Conservation (phyloP, 2,888 invertebrate genomes). For the Deroplatys truncata region DNA sequence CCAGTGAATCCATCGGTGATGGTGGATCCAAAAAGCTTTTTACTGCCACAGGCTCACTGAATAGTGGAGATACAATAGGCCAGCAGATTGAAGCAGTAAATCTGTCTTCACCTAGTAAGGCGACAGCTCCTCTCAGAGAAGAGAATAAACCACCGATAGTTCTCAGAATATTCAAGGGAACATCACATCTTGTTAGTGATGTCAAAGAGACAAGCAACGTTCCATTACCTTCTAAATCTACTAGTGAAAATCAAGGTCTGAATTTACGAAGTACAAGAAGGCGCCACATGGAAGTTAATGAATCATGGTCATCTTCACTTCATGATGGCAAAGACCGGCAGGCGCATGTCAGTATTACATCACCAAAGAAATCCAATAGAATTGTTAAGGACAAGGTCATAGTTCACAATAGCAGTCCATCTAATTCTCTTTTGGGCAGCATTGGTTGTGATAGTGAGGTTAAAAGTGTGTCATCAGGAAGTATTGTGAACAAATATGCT, state of each 20-base stretch:
- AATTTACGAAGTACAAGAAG: conserved; percentile 11
- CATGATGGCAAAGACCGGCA: not conserved
- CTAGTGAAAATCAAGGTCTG: conserved; percentile 7
- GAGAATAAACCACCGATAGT: conserved; percentile 75
- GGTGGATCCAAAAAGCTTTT: conserved; percentile 47
- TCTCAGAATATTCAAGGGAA: conserved; percentile 78
- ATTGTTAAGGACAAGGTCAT: not conserved
- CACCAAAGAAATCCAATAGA: conserved; percentile 23
- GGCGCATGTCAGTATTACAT: conserved; percentile 15
- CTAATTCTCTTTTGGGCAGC: not conserved
- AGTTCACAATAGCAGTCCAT: not conserved
- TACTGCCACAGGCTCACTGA: conserved; percentile 20
- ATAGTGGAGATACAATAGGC: conserved; percentile 15
- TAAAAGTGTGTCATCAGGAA: not conserved
- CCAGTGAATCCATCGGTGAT: conserved; percentile 1
- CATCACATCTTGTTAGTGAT: conserved; percentile 40
- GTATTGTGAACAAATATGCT: not conserved
- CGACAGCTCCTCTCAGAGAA: conserved; percentile 30
- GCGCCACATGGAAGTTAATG: not conserved
- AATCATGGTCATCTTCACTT: not conserved
- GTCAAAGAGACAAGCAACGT: conserved; percentile 27
- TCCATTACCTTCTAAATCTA: not conserved
- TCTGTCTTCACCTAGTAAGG: conserved; percentile 27
- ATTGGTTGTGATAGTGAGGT: not conserved
- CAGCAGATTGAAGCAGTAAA: conserved; percentile 30